Conservation (phyloP, 2,888 invertebrate genomes). For the Panorpa germanica region DNA sequence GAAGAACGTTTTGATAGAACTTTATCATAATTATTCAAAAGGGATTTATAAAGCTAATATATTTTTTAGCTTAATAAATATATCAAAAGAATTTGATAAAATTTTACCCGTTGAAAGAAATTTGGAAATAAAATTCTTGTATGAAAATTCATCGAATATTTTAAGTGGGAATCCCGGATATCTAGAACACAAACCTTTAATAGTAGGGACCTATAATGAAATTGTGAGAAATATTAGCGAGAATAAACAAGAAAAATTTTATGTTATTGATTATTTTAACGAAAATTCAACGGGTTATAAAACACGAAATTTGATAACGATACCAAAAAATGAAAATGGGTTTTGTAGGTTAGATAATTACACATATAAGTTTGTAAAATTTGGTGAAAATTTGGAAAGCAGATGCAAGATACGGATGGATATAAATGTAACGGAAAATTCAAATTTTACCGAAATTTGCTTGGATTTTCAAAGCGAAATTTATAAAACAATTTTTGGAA, state of each 20-base stretch:
- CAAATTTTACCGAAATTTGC: constrained; percentile 20
- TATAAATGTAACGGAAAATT: constrained; percentile 7
- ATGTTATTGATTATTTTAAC: constrained; percentile 17
- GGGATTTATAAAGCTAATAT: too few species aligned
- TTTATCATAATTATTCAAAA: too few species aligned
- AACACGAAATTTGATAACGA: constrained; percentile 5
- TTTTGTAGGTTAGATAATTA: constrained; percentile 5
- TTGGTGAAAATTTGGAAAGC: constrained; percentile 17
- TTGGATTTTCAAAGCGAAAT: constrained; percentile 16
- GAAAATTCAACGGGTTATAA: constrained; percentile 1
- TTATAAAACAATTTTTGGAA: constrained; percentile 12
- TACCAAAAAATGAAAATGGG: neutral
- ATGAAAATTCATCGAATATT: constrained; percentile 8
- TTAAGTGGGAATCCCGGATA: constrained; percentile 22
- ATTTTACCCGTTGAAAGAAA: too few species aligned
- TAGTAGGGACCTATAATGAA: constrained; percentile 15
- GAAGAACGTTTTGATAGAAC: too few species aligned
- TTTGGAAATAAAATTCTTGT: too few species aligned
- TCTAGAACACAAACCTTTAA: constrained; percentile 16
- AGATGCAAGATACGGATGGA: constrained; percentile 17
- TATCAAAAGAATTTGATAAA: too few species aligned
- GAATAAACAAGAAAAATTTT: constrained; percentile 10
- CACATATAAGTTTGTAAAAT: constrained; percentile 14
- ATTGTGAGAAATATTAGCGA: constrained; percentile 14
- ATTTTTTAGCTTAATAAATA: too few species aligned